Percentiles rank a stretch among this genome's conserved stretches.
Conservation (phyloP, 2,113 vertebrate species). For the Zosterops pallidus region DNA sequence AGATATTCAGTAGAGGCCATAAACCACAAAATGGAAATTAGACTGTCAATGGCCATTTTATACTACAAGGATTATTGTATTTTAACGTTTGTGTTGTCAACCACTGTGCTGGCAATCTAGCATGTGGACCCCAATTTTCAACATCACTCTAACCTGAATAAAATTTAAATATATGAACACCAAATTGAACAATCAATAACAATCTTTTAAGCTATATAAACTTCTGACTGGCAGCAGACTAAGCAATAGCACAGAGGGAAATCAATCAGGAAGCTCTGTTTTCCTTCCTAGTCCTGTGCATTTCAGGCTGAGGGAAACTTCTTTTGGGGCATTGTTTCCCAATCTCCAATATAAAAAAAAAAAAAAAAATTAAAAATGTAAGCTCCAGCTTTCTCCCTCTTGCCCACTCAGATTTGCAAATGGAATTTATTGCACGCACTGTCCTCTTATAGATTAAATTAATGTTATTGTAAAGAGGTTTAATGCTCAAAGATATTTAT, state of each 20-base stretch:
- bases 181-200: constrained; percentile 67
- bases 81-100: constrained; percentile 68
- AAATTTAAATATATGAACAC: constrained; percentile 71
- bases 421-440: constrained; percentile 70
- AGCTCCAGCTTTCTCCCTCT: constrained; percentile 46
- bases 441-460: constrained; percentile 78
- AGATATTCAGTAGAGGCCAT: constrained; percentile 76
- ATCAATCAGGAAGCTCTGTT: constrained; percentile 50
- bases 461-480: constrained; percentile 78
- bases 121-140: constrained; percentile 66
- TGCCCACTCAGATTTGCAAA: constrained; percentile 74
- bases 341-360: neutral
- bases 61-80: constrained; percentile 68
- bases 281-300: neutral
- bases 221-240: constrained; percentile 55
- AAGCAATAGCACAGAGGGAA: constrained; percentile 9
- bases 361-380: neutral
- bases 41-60: constrained; percentile 65
- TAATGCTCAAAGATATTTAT: constrained; percentile 77
- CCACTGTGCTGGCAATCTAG: constrained; percentile 39
- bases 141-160: constrained; percentile 70
- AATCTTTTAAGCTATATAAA: constrained; percentile 54
- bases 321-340: constrained; percentile 15
- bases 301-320: constrained; percentile 14
- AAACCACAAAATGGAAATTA: constrained; percentile 77